Evolutionary conservation across 2,888 invertebrate genomes (phyloP).

Genomic region (Pyrochroa serraticornis): DNA sequence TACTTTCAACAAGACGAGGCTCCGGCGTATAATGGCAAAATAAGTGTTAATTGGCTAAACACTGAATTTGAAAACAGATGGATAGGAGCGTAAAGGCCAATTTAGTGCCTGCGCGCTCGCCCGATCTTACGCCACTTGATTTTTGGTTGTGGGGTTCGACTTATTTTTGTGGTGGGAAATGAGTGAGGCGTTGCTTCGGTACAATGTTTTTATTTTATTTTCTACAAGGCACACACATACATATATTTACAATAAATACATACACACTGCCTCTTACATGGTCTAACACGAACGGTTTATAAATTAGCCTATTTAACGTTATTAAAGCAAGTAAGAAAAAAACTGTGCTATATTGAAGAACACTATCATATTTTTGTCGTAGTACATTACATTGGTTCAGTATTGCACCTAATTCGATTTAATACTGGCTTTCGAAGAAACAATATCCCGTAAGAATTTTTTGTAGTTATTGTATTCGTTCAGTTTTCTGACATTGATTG

Average conservation of each 20-base stretch:
- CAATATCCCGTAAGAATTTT: not conserved
- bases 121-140: too few species aligned
- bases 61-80: too few species aligned
- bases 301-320: slow-evolving; percentile 33
- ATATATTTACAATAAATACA: slow-evolving; percentile 60
- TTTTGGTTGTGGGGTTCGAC: too few species aligned
- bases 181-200: not conserved
- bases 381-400: slow-evolving; percentile 19
- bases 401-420: slow-evolving; percentile 24
- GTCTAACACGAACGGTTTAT: slow-evolving; percentile 38
- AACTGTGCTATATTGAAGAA: slow-evolving; percentile 29
- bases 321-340: slow-evolving; percentile 39
- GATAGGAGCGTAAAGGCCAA: too few species aligned
- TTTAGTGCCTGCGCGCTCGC: too few species aligned
- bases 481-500: slow-evolving; percentile 49
- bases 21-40: too few species aligned
- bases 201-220: slow-evolving; percentile 58
- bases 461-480: slow-evolving; percentile 8
- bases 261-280: slow-evolving; percentile 45
- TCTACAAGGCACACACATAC: slow-evolving; percentile 76
- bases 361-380: not conserved
- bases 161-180: too few species aligned
- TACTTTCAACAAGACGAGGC: too few species aligned
- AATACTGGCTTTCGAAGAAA: slow-evolving; percentile 25
- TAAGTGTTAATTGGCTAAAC: too few species aligned